phyloP scores from a whole-genome alignment of 2,888 invertebrate species.

The Cerastis rubricosa region DNA sequence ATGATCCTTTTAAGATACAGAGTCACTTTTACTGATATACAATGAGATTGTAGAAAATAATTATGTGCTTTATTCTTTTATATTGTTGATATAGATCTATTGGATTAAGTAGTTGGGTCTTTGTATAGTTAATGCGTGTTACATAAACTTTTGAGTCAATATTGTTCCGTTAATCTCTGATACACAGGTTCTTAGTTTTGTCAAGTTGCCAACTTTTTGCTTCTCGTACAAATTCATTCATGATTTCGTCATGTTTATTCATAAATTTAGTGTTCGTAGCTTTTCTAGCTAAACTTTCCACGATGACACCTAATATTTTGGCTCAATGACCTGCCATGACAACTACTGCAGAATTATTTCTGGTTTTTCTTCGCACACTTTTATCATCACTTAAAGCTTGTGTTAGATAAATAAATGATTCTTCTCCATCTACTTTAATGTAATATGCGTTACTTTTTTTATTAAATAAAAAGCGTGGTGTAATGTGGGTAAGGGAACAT shows the following conservation, averaged over 20 bases:
- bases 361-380: background rate
- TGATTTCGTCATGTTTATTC: constrained; percentile 64
- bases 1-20: constrained; percentile 73
- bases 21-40: constrained; percentile 63
- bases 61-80: constrained; percentile 55
- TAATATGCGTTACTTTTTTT: constrained; percentile 49
- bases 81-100: constrained; percentile 52
- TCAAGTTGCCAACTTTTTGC: constrained; percentile 53
- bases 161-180: constrained; percentile 16
- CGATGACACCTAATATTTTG: constrained; percentile 21
- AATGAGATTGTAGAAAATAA: constrained; percentile 56
- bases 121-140: constrained; percentile 40
- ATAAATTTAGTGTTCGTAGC: constrained; percentile 40
- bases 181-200: constrained; percentile 41
- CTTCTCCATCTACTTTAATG: constrained; percentile 19
- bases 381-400: constrained; percentile 8
- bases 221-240: constrained; percentile 60
- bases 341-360: constrained; percentile 31
- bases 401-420: constrained; percentile 28
- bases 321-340: constrained; percentile 46
- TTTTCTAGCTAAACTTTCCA: constrained; percentile 41
- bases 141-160: constrained; percentile 44
- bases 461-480: constrained; percentile 56
- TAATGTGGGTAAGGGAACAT: constrained; percentile 52
- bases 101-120: constrained; percentile 30